Conservation (phyloP, 2,888 invertebrate species). For the Rhyacophila evoluta region DNA sequence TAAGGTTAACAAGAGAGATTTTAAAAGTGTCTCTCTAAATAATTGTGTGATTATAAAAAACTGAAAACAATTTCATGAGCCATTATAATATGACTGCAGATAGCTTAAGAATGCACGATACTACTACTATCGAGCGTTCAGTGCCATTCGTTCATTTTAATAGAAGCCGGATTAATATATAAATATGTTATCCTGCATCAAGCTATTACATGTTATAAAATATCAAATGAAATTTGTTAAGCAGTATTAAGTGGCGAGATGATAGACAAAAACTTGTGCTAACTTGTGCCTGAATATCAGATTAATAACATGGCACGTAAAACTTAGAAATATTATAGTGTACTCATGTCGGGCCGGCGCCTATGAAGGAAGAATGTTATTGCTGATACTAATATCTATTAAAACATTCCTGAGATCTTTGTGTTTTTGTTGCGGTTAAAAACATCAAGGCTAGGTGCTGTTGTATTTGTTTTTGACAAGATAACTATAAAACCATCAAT, state of each 20-base stretch:
- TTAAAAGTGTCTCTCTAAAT: not conserved
- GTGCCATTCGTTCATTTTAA: too few species aligned
- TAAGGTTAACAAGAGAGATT: not conserved
- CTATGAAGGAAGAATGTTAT: not conserved
- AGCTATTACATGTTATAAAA: too few species aligned
- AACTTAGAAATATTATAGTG: slow-evolving; percentile 46
- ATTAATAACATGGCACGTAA: slow-evolving; percentile 42
- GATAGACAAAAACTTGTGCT: slow-evolving; percentile 35
- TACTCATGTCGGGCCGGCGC: slow-evolving; percentile 3
- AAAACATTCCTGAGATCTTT: not conserved
- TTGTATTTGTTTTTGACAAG: not conserved
- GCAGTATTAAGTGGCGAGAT: not conserved
- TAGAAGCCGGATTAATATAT: too few species aligned
- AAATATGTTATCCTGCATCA: too few species aligned
- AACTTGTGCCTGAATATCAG: slow-evolving; percentile 48
- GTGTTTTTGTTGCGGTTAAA: not conserved
- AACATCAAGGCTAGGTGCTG: not conserved
- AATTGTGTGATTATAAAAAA: not conserved
- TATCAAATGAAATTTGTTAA: not conserved
- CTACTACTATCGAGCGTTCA: too few species aligned
- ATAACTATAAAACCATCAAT: too few species aligned
- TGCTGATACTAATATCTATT: not conserved
- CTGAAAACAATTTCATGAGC: not conserved
- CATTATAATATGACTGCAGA: not conserved
- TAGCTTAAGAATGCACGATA: too few species aligned